Percentiles rank a stretch among this genome's conserved stretches.
Conservation (phyloP, 2,113 vertebrate species). For the Epinephelus moara region DNA sequence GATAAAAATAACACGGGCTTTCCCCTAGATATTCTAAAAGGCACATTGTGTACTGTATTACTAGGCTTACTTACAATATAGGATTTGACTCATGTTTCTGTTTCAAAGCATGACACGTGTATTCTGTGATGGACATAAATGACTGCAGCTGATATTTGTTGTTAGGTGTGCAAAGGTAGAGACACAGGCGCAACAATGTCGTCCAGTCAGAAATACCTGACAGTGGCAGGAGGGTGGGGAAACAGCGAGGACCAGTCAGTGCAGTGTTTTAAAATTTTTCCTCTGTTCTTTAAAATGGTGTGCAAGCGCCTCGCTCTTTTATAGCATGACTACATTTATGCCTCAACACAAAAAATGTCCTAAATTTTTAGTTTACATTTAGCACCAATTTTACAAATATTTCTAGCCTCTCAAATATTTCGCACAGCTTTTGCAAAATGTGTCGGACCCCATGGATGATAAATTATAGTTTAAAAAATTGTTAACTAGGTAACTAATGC, state of each 20-base stretch:
- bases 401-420: neutral
- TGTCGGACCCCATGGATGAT: neutral
- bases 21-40: neutral
- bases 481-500: neutral
- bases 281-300: neutral
- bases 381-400: neutral
- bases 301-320: neutral
- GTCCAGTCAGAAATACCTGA: conserved; percentile 15
- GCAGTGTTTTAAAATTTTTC: neutral
- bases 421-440: neutral
- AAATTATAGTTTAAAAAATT: neutral
- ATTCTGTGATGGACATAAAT: neutral
- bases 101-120: neutral
- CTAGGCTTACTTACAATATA: neutral
- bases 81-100: neutral
- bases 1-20: neutral
- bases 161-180: neutral
- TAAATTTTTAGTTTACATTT: neutral
- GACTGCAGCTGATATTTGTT: neutral
- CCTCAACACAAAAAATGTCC: neutral
- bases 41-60: neutral
- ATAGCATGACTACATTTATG: neutral
- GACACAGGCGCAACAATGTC: neutral
- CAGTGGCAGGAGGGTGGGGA: neutral
- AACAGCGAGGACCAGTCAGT: neutral